Evolutionary conservation across 2,888 invertebrate genomes (phyloP), one percentile per base, ranked within the genome.

Genomic region (Scaptomyza polygonia): DNA sequence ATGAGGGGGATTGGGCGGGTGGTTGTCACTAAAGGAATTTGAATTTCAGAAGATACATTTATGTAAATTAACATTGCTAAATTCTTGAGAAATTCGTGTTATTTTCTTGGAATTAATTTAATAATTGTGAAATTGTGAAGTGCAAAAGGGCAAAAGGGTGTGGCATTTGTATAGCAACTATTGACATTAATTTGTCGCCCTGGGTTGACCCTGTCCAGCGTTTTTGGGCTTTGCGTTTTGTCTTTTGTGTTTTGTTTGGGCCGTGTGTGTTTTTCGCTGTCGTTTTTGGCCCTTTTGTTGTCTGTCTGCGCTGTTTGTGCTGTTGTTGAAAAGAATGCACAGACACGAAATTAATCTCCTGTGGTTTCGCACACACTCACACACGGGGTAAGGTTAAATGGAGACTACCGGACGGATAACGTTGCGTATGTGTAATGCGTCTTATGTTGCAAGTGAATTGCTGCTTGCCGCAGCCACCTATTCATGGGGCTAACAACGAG

Each of bases 281-380:
- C 29, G 29, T 30, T 57, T 29, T 42, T 39, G 32, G 36, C 51
- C 47, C 39, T 29, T 61, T 47, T 72, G 82, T 65, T 73, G 52
- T 65, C 66, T 58, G 62, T 18, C 42, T 27, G 11, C 54, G 30
- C 25, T 18, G 39, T 51, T 51, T 16, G 14, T 14, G 29, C 12
- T 16, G 29, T 12, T 32, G 18, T 11, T 70, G 53, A 72, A 78
- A 78, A 70, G 76, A 87, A 72, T 73, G 68, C 64, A 58, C 86
- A 87, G 86, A 76, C 82, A 82, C 77, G 74, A 77, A 87, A 83
- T 83, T 87, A 83, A 87, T 87, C 86, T 83, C 82, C 67, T 82
- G 82, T 79, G 82, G 86, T 29, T 77, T 65, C 58, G 63, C 32
- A 43, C 53, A 66, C 65, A 66, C 2, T 12, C 18, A 66, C 65